Evolutionary conservation across 2,797 vertebrate genomes (phyloP).

Genomic region (Chrysocyon brachyurus): DNA sequence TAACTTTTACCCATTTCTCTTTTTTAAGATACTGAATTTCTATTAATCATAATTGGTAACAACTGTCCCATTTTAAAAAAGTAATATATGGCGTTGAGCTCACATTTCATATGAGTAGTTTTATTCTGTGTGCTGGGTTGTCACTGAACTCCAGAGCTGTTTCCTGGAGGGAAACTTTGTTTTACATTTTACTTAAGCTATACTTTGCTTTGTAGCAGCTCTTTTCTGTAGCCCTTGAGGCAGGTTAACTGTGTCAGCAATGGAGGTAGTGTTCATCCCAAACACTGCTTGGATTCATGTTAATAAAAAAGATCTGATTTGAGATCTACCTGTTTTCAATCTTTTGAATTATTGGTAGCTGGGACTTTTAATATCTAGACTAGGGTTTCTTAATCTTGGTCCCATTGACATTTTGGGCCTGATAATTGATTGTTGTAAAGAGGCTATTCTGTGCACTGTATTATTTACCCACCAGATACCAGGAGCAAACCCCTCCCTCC

Average conservation of each 20-base stretch:
- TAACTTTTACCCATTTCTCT: neutral
- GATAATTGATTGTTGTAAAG: neutral
- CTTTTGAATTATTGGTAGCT: constrained; percentile 76
- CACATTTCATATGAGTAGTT: constrained; percentile 62
- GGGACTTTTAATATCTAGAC: constrained; percentile 77
- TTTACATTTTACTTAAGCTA: constrained; percentile 59
- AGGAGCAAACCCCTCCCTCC: neutral
- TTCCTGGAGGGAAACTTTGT: constrained; percentile 78
- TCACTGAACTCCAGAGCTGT: constrained; percentile 77
- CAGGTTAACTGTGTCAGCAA: constrained; percentile 76
- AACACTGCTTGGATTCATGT: constrained; percentile 75
- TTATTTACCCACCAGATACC: neutral
- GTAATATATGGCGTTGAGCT: constrained; percentile 50
- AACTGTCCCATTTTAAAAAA: neutral
- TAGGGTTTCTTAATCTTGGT: neutral
- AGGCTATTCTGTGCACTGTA: neutral
- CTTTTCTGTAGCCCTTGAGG: constrained; percentile 49
- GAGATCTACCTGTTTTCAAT: constrained; percentile 82
- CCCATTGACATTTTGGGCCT: neutral
- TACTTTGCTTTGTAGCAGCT: constrained; percentile 69
- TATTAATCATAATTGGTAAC: constrained; percentile 58
- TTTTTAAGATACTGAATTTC: constrained; percentile 65
- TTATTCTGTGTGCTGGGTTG: constrained; percentile 69
- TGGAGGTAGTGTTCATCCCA: constrained; percentile 80
- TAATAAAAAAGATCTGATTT: constrained; percentile 83